A percentile compares a stretch with the other conserved stretches of the same genome.
phyloP scores from a whole-genome alignment of 2,888 invertebrate genomes.

The Cephus pulcher region DNA sequence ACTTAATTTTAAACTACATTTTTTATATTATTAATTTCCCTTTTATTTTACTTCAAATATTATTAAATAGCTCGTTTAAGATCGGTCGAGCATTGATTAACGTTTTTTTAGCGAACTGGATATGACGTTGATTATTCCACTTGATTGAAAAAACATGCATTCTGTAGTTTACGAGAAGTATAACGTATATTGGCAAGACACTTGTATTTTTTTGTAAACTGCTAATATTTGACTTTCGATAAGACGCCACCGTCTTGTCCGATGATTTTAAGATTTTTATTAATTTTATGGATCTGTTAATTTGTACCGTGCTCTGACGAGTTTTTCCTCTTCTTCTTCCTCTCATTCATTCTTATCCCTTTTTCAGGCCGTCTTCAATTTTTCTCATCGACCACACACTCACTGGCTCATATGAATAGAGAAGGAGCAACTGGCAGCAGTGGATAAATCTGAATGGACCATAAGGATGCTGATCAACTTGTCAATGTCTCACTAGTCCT shows the following conservation, averaged over 20 bases:
- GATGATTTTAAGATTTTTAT: neutral
- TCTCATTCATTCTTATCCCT: neutral
- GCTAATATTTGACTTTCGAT: neutral
- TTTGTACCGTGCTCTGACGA: neutral
- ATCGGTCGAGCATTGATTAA: neutral
- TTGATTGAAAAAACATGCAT: neutral
- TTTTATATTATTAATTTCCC: neutral
- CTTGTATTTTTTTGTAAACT: neutral
- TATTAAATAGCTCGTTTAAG: neutral
- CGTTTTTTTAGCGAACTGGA: too few relatives aligned
- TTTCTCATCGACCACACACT: neutral
- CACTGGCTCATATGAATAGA: neutral
- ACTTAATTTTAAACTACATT: neutral
- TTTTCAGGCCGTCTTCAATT: neutral
- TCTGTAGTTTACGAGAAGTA: neutral
- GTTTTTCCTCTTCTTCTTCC: neutral
- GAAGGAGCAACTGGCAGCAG: neutral
- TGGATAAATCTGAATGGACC: neutral
- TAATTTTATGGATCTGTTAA: neutral
- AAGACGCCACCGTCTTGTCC: neutral
- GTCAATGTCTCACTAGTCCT: neutral
- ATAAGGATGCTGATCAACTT: neutral
- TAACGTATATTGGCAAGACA: neutral
- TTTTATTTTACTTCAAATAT: neutral
- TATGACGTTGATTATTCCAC: neutral